Base-by-base conservation (phyloP, 2,797 vertebrate species). In the Tinamus major region DNA sequence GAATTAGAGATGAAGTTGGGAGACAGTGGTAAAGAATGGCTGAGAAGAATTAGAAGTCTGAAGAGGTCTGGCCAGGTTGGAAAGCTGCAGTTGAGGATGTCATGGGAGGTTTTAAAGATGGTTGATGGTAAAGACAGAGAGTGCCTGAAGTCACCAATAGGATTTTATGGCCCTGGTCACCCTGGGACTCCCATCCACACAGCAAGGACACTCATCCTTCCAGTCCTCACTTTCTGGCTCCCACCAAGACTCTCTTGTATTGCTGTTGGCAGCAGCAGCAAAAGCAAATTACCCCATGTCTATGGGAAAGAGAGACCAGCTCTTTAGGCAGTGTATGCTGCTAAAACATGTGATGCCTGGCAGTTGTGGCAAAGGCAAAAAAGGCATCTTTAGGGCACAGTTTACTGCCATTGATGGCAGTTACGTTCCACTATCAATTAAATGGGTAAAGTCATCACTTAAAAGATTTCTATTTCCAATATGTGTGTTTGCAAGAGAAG, bases 291-390 rank as follows among this genome's bases (percentile, higher is more conserved):
- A 64, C 8, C 6, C 31, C 0, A 1, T 2, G 1, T 3, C 44
- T 58, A 7, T 1, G 12, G 27, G 41, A 89, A 83, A 68, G 2
- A 0, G 6, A 64, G 27, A 92, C 9, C 27, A 53, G 31, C 0
- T 61, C 33, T 83, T 68, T 37, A 75, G 24, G 9, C 6, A 67
- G 12, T 2, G 3, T 1, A 0, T 21, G 18, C 5, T 49, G 20
- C 8, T 79, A 58, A 64, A 83, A 20, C 3, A 37, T n/a, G 13
- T 62, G 33, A 65, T 39, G 33, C 20, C 7, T 1, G 1, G 82
- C 78, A 10, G 19, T 89, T 75, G 37, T 65, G 56, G 37, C 8
- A 85, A 68, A 71, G 18, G 33, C 23, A 33, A 68, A 62, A 84
- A 64, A 1, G 31, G 20, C 48, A 46, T 13, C 2, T 74, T 13